Percentiles rank a stretch among this genome's conserved stretches.
Conservation (phyloP, 1,140 invertebrate genomes). For the Lepidurus packardi region DNA sequence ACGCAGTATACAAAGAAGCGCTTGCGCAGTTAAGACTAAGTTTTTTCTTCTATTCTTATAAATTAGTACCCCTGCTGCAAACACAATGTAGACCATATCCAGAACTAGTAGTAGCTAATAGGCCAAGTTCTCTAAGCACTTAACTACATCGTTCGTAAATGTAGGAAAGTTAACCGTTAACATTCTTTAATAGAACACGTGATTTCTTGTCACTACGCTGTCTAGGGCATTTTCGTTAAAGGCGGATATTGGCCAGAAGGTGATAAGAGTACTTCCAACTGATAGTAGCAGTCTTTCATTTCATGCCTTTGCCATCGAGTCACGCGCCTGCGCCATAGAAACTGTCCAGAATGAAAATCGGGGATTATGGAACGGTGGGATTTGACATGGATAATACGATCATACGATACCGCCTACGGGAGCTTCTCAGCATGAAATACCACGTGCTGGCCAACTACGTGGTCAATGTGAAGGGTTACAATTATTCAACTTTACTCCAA, state of each 20-base stretch:
- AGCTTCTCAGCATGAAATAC: constrained; percentile 59
- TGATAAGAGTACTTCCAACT: too few species aligned
- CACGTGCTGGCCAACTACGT: constrained; percentile 56
- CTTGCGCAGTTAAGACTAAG: neutral
- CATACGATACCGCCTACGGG: constrained; percentile 55
- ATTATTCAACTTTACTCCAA: constrained; percentile 41
- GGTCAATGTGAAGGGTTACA: constrained; percentile 57
- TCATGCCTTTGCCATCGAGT: too few species aligned
- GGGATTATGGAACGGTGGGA: neutral
- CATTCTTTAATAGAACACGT: too few species aligned
- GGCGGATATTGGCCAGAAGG: too few species aligned
- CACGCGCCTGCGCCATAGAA: neutral
- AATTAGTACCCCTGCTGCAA: neutral
- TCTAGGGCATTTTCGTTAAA: too few species aligned
- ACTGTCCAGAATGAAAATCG: neutral
- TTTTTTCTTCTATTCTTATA: neutral
- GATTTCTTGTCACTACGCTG: too few species aligned
- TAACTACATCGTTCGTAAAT: too few species aligned
- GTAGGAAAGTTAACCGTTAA: too few species aligned
- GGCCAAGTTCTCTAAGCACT: too few species aligned
- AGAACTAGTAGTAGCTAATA: neutral
- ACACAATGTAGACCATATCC: neutral
- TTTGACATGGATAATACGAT: neutral
- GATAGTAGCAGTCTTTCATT: too few species aligned
- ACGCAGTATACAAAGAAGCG: neutral